These are phyloP conservation scores for Chiridota heheva DNA, from an alignment of 35 echinoderm and acorn worm genomes.

Conservation along the genomic window DNA sequence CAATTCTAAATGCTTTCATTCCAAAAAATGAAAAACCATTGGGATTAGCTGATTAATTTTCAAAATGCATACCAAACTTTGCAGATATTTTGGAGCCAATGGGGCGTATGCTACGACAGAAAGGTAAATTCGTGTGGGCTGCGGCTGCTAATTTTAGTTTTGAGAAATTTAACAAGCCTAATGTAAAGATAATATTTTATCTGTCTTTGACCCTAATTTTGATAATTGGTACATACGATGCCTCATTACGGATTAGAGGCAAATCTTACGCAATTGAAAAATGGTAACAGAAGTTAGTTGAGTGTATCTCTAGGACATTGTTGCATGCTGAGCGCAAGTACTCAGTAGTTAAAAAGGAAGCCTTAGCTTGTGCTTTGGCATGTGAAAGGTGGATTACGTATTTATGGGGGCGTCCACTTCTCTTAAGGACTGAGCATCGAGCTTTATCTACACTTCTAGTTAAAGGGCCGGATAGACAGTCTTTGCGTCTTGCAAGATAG, in stretches of 20 bases:
- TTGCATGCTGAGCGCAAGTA: conserved; percentile 51
- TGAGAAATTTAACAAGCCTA: not conserved
- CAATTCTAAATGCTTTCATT: conserved; percentile 12
- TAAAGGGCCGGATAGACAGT: not conserved
- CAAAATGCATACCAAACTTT: conserved; percentile 36
- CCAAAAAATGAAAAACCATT: conserved; percentile 14
- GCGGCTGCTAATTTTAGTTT: not conserved
- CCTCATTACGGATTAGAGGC: conserved; percentile 53
- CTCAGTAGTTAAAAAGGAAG: conserved; percentile 50
- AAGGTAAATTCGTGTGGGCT: not conserved
- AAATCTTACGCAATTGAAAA: conserved; percentile 47
- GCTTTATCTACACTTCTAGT: not conserved
- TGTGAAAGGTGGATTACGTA: conserved; percentile 60
- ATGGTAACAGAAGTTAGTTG: conserved; percentile 35
- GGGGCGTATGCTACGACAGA: not conserved
- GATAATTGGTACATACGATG: conserved; percentile 49
- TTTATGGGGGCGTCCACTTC: conserved; percentile 46
- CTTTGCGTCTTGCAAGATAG: not conserved
- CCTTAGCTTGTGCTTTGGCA: conserved; percentile 58
- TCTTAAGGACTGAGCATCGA: not conserved
- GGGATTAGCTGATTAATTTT: conserved; percentile 32
- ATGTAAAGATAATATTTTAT: not conserved
- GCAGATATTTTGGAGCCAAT: conserved; percentile 29
- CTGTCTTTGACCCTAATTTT: conserved; percentile 33
- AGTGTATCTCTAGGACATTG: conserved; percentile 55